Base-by-base conservation (phyloP, 1,140 invertebrate genomes). In the Dendroctonus ponderosae region DNA sequence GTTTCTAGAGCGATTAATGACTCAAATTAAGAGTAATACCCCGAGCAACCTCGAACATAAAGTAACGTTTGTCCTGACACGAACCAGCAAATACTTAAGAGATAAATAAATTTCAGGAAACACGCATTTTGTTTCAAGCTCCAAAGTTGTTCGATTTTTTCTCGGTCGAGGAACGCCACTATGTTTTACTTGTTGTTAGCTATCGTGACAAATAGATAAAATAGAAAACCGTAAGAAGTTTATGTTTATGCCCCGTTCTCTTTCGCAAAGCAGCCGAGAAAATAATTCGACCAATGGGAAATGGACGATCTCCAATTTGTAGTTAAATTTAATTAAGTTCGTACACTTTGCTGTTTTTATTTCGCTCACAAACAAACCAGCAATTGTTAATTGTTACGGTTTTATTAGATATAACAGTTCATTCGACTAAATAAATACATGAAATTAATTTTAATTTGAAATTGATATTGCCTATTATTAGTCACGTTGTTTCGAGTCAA, bases 111-210 rank as follows among this genome's bases (percentile, higher is more conserved):
- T 60, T 60, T 50, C 44, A 60, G 26, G 46, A 38, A 60, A 60
- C 58, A 60, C 50, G 58, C 58, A 60, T 60, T 60, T 60, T 60
- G 37, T 49, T 60, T 60, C 58, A 60, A 60, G 44, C 46, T 60
- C 44, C 26, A 48, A 37, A 60, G 43, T 49, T 49, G 44, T 49
- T 49, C 44, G 46, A 49, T 49, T 60, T 60, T 60, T 60, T 58
- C n/a, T 14, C 11, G 43, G 15, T 9, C 26, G 44, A 49, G 12
- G 26, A 49, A 60, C 37, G 50, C 58, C 58, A 49, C 44, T 49
- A 49, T 26, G 44, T 49, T 60, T 48, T 49, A 15, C 58, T 49
- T 60, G 58, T 60, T 60, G 58, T 60, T 60, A 50, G 46, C 26
- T 26, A 26, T 26, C 7, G 46, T 37, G 58, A 49, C 58, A 49